These are phyloP conservation scores for Arnoldichthys spilopterus DNA, from an alignment of 2,797 vertebrate genomes.

Conservation along the genomic window DNA sequence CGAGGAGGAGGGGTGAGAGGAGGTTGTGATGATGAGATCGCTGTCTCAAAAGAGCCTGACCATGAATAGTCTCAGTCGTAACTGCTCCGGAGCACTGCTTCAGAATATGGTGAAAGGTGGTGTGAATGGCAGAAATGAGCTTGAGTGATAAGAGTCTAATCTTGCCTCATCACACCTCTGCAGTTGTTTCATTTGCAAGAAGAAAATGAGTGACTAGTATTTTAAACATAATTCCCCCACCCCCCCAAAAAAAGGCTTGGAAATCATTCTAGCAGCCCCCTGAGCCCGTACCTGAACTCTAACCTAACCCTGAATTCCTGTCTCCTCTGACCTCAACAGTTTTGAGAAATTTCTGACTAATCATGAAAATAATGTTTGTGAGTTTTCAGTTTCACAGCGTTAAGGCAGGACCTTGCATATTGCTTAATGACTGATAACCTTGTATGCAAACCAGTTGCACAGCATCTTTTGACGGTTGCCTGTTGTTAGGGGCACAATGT, in stretches of 20 bases:
- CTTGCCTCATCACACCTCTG: conserved; percentile 13
- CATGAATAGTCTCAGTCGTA: neutral
- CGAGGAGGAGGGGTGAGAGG: neutral
- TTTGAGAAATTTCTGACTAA: neutral
- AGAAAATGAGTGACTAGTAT: conserved; percentile 7
- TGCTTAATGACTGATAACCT: too few species aligned
- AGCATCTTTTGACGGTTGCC: too few species aligned
- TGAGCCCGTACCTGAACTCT: too few species aligned
- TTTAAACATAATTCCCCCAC: neutral
- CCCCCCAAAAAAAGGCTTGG: conserved; percentile 25
- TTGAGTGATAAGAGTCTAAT: neutral
- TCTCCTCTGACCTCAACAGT: neutral
- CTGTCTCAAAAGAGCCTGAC: conserved; percentile 20
- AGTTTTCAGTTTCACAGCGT: neutral
- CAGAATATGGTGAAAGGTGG: conserved; percentile 1
- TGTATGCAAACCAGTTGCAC: too few species aligned
- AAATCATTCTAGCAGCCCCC: conserved; percentile 7
- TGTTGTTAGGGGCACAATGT: too few species aligned
- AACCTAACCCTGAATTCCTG: neutral
- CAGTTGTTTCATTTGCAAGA: conserved; percentile 16
- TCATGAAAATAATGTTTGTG: neutral
- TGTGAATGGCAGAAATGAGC: conserved; percentile 1
- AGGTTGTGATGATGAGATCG: conserved; percentile 19
- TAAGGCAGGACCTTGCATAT: neutral
- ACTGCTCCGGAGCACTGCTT: neutral